Evolutionary conservation across 2,113 vertebrate genomes (phyloP).

Genomic region (Lepidothrix coronata): DNA sequence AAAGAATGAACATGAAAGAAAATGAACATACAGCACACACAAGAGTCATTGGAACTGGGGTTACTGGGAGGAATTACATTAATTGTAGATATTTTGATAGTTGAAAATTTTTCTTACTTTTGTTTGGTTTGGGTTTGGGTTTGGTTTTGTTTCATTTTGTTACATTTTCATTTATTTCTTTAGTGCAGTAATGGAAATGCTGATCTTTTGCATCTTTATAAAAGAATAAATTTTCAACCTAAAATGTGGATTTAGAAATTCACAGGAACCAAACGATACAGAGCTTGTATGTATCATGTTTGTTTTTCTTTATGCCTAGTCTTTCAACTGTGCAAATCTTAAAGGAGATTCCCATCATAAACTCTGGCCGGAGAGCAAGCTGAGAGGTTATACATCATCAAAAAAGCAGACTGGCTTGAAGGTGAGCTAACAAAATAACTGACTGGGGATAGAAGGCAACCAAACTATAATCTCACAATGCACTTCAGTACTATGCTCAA

Average conservation of each 20-base stretch:
- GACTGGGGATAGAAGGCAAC: neutral
- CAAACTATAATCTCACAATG: neutral
- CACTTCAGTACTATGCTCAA: neutral
- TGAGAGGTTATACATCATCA: neutral
- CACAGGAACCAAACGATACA: accelerated
- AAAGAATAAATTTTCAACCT: neutral
- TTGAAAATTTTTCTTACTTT: neutral
- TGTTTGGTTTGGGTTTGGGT: neutral
- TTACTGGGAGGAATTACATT: neutral
- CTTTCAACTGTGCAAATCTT: constrained; percentile 13
- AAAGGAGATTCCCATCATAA: neutral
- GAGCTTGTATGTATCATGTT: neutral
- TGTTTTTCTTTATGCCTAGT: neutral
- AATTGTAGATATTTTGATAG: neutral
- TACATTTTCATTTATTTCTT: neutral
- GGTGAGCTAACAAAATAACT: constrained; percentile 3
- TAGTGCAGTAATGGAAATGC: neutral
- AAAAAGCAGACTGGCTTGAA: neutral
- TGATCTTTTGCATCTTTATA: neutral
- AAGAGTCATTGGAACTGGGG: neutral
- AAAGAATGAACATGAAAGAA: neutral
- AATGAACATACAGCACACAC: neutral
- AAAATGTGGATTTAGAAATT: neutral
- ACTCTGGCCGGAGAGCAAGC: neutral
- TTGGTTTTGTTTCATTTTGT: neutral